Evolutionary conservation across 2,888 invertebrate species (phyloP), one percentile per base, ranked within the genome.

Genomic region (Nasonia oneida): DNA sequence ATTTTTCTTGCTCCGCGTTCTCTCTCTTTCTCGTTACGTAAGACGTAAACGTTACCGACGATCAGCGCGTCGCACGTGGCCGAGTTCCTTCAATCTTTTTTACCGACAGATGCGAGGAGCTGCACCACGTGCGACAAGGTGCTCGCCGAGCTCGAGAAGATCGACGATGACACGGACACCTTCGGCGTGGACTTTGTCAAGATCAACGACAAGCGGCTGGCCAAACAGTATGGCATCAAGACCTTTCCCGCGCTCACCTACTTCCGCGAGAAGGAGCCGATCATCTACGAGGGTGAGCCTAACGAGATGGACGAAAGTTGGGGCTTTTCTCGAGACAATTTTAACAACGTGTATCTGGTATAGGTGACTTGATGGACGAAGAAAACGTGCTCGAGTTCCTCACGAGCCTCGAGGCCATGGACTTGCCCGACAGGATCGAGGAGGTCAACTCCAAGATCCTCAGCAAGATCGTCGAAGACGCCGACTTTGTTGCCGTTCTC

Each of bases 221-320:
- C 99, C 90, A 98, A 98, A 94, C 98, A 98, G 93, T 97, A 98
- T 96, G 98, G 98, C 94, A 98, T 99, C 94, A 97, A 97, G 94
- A 98, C 96, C 94, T 98, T 98, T 94, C 99, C 99, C 91, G 97
- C 98, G 90, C 97, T 99, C 94, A 98, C 98, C 91, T 99, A 98
- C 94, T 99, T 98, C 95, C 96, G 98, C 94, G 97, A 98, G 94
- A 98, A 97, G 94, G 97, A 98, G 95, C 98, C 98, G 93, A 98
- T 98, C 94, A 97, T 98, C 93, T 99, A 98, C 94, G 98, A 98
- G 95, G 98, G 97, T 97, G 92, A 94, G 18, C 57, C 53, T 18
- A 71, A 18, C 3, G 23, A 53, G 12, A 0, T 50, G 71, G 81
- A 86, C 82, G 74, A 67, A 80, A 50, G 23, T 14, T 18, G n/a